Base-by-base conservation (phyloP, 2,797 vertebrate genomes). In the Tragopan temminckii region DNA sequence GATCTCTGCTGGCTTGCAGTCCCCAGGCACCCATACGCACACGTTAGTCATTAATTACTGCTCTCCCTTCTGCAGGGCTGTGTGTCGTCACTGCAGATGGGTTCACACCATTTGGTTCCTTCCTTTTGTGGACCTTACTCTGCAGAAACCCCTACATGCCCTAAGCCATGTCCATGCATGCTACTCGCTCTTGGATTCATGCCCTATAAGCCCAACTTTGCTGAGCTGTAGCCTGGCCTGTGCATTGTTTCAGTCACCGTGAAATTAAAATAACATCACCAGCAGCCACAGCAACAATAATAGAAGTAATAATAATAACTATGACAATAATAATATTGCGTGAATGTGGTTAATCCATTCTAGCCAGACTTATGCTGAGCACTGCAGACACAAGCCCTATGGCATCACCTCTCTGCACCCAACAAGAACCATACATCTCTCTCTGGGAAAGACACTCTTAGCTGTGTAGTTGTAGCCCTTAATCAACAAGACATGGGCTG, bases 91-190 rank as follows among this genome's bases (percentile, higher is more conserved):
- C 38, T 31, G 20, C 74, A 68, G 66, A 29, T 86, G 77, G 5
- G 4, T 55, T 86, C 55, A 64, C 69, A 58, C 14, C 42, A 27
- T 27, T 71, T 88, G 77, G 70, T 38, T 66, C 16, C 25, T 43
- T 74, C 48, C 20, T 53, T 5, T 23, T 50, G 35, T 45, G 35
- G 9, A 1, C 13, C 4, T 59, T 4, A 4, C 2, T 0, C 12
- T 40, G 20, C n/a, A 71, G 66, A 80, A 33, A 11, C 46, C 61
- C 31, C 24, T 52, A 13, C 3, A 4, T 31, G 18, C 33, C 66
- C 58, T 5, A 6, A 63, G 6, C 6, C 2, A 0, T 0, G 3
- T 63, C 27, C 64, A 42, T 29, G 29, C 20, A 4, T 1, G 1
- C 40, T 53, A 33, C 50, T 5, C 7, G 48, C 15, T 31, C 18